Evolutionary conservation across 2,113 vertebrate species (phyloP), one percentile per base, ranked within the genome.

Genomic region (Oncorhynchus keta): DNA sequence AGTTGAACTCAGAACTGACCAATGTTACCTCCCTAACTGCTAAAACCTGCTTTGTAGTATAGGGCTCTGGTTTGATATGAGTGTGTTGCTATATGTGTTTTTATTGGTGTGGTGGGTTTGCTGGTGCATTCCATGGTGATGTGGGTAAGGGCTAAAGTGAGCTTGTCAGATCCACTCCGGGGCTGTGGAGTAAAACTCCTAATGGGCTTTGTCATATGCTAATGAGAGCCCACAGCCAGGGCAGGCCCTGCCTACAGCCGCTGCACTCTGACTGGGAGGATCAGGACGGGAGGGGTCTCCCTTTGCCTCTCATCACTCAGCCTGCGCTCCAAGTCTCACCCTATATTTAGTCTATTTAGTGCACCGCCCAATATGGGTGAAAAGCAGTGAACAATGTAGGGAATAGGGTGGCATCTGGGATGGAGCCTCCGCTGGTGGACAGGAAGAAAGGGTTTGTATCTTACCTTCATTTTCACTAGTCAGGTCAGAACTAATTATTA

Each of bases 151-250:
- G 76, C 74, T 75, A 84, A 83, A 76, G 73, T 76, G 76, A 74
- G 51, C 77, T 74, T 86, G 85, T 86, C 84, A 80, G 78, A 84
- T 84, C 72, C 81, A 80, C 66, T 82, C 67, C 24, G 62, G 76
- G 28, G 14, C 16, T 18, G 51, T 18, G 51, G 73, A 68, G 76
- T 66, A 66, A 55, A 18, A 64, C 76, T 68, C 39, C 72, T 88
- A 88, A 88, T 86, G 83, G 70, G 78, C 73, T 88, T 81, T 86
- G 83, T 86, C 87, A 86, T 86, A 83, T 85, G 81, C 79, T 88
- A 86, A 88, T 88, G 87, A 85, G 68, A 64, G 83, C 76, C 76
- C 78, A 66, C 39, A 39, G 8, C 39, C 39, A 8, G 7, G 39
- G 39, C 39, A 8, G 39, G 39, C 39, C 39, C 39, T 39, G 8